Percentiles rank a stretch among this genome's conserved stretches.
Conservation (phyloP, 1,140 invertebrate species). For the Drosophila ogumai region DNA sequence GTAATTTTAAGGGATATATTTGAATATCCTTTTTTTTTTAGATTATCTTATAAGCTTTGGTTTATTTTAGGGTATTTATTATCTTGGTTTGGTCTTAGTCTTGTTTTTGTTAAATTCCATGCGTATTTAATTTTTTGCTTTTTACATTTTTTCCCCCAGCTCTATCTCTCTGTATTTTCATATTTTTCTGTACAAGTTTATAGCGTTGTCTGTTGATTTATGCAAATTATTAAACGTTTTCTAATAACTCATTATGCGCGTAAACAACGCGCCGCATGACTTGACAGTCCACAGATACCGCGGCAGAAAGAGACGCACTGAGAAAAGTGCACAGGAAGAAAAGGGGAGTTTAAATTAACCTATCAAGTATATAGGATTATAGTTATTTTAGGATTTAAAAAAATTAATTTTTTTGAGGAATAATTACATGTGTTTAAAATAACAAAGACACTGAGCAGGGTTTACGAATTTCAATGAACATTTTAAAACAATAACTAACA, state of each 20-base stretch:
- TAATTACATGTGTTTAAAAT: neutral
- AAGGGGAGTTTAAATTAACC: neutral
- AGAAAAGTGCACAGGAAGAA: constrained; percentile 1
- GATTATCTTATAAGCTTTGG: neutral
- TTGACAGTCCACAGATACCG: constrained; percentile 47
- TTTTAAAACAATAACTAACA: fast-evolving
- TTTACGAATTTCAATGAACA: neutral
- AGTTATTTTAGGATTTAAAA: neutral
- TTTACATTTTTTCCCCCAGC: constrained; percentile 18
- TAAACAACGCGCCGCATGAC: constrained; percentile 77
- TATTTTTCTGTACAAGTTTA: constrained; percentile 72
- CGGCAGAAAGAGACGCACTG: constrained; percentile 9
- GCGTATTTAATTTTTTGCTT: constrained; percentile 49
- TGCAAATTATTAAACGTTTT: constrained; percentile 83
- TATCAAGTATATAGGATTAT: neutral
- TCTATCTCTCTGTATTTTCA: constrained; percentile 49
- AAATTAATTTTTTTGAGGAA: neutral
- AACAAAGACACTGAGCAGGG: too few relatives aligned
- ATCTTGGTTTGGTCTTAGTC: neutral
- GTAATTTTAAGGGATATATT: neutral
- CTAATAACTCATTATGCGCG: constrained; percentile 84
- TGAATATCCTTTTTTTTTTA: neutral
- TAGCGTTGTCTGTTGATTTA: constrained; percentile 75
- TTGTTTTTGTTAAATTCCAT: constrained; percentile 63
- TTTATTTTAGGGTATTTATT: neutral